Evolutionary conservation across 2,113 vertebrate genomes (phyloP).

Genomic region (Pheucticus melanocephalus): DNA sequence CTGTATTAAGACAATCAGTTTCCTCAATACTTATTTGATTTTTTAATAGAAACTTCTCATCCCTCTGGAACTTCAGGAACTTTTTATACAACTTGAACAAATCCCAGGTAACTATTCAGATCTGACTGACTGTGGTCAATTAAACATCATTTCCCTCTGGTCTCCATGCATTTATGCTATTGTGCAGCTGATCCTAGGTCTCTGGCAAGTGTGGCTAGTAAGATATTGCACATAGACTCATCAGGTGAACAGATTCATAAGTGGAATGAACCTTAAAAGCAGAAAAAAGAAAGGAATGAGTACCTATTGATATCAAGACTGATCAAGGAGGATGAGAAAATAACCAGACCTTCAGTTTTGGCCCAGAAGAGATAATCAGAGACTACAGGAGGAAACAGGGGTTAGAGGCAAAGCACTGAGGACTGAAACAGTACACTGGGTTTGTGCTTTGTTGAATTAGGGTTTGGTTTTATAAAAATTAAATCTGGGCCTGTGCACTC

Average conservation of each 20-base stretch:
- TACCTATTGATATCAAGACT: background rate
- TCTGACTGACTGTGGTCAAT: background rate
- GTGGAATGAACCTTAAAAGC: background rate
- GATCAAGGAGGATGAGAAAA: background rate
- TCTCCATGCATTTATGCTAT: background rate
- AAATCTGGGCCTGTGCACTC: background rate
- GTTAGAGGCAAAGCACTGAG: background rate
- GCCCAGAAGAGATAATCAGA: background rate
- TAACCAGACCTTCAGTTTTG: constrained; percentile 7
- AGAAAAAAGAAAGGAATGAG: background rate
- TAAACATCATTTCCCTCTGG: background rate
- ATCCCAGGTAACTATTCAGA: background rate
- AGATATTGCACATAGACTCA: background rate
- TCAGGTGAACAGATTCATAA: background rate
- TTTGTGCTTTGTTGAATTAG: background rate
- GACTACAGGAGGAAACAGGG: background rate
- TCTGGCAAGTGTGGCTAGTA: background rate
- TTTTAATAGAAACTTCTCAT: background rate
- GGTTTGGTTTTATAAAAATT: background rate
- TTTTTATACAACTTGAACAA: background rate
- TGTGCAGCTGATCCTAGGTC: background rate
- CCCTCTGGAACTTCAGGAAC: background rate
- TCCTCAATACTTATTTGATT: constrained; percentile 10
- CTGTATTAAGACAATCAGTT: background rate
- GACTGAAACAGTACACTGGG: background rate